Base-by-base conservation (phyloP, 1,140 invertebrate genomes). In the Choristoneura fumiferana region DNA sequence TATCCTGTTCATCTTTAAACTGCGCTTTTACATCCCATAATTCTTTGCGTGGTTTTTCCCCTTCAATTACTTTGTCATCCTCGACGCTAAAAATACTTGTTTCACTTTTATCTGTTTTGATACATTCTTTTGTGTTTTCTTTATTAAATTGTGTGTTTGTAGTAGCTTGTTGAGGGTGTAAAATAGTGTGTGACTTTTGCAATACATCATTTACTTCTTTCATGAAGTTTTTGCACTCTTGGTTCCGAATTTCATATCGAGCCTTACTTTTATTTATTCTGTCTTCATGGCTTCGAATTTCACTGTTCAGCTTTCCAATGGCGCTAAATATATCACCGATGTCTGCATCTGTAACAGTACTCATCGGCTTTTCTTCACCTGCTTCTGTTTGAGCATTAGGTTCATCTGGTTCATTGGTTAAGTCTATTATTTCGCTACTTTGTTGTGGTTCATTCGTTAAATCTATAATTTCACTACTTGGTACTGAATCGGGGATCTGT, bases 151-250 rank as follows among this genome's bases (percentile, higher is more conserved):
- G 45, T 36, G 5, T 14, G 3, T 10, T 54, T 6, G 52, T 43
- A 37, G 33, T 34, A 53, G 38, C 34, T 29, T 34, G 52, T 34
- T 49, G 56, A 8, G 86, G 84, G 63, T 85, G 81, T 40, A 90
- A 71, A 63, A 89, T 78, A 38, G 63, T 66, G 18, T 80, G 67
- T 17, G 87, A 89, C 59, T 80, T 85, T 17, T 71, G 57, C 57
- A 90, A 67, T 15, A 89, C 67, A 13, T 71, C 68, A 67, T 89
- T 81, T n/a, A 90, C 76, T 73, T 89, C 87, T 65, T 82, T 69
- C 1, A 90, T 84, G 57, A 89, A 84, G 39, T 69, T 63, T 15
- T 76, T 69, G 58, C 86, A 89, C 45, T 87, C 82, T 58, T 78
- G 62, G 54, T 78, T 82, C 61, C 82, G 67, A 35, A 63, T 18